These are phyloP conservation scores for Palaemon carinicauda DNA, from an alignment of 1,140 invertebrate species.

Conservation along the genomic window DNA sequence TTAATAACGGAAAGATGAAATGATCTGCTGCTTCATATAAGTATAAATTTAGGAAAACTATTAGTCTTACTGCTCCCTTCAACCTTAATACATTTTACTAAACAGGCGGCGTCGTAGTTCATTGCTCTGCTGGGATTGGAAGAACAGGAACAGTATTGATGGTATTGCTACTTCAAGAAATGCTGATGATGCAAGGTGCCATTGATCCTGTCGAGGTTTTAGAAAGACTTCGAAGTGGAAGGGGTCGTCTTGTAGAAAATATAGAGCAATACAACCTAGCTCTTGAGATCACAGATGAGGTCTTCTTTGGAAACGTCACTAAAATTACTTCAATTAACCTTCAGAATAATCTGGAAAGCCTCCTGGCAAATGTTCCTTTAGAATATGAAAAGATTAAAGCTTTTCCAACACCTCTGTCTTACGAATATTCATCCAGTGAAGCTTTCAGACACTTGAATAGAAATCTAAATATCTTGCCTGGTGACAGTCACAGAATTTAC, in stretches of 20 bases:
- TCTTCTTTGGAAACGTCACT: constrained; percentile 42
- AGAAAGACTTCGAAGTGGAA: constrained; percentile 3
- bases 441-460: not conserved
- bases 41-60: no score
- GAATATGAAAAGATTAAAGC: constrained; percentile 26
- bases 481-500: constrained; percentile 2
- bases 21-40: no score
- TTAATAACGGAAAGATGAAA: no score
- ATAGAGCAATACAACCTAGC: constrained; percentile 36
- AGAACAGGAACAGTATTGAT: constrained; percentile 44
- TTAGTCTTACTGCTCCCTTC: no score
- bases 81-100: not conserved
- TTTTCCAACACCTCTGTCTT: constrained; percentile 5
- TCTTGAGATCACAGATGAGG: constrained; percentile 39
- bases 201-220: constrained; percentile 28
- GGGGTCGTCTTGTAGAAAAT: constrained; percentile 46
- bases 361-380: not conserved
- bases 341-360: not conserved
- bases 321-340: not conserved
- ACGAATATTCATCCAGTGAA: not conserved
- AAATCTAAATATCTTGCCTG: not conserved
- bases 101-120: constrained; percentile 37
- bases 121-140: constrained; percentile 53
- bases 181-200: not conserved
- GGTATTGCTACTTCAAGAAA: constrained; percentile 38